Percentiles rank a stretch among this genome's conserved stretches.
Conservation (phyloP, 2,888 invertebrate species). For the Hypsopygia costalis region DNA sequence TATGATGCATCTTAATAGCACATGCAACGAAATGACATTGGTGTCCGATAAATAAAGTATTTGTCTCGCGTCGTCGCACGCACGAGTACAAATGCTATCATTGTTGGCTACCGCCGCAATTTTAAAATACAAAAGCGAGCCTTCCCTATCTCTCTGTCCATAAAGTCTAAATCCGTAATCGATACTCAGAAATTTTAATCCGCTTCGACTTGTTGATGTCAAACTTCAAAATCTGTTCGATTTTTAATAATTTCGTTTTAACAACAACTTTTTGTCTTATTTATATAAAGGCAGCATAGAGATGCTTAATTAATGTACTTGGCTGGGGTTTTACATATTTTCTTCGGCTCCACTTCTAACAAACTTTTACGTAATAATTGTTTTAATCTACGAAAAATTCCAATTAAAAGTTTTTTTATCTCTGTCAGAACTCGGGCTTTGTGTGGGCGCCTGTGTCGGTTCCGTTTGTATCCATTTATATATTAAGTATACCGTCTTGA, state of each 20-base stretch:
- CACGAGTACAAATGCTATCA: conserved; percentile 45
- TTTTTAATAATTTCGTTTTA: neutral
- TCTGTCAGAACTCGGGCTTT: conserved; percentile 52
- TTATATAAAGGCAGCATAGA: conserved; percentile 16
- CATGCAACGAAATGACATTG: no score
- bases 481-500: no score
- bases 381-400: conserved; percentile 67
- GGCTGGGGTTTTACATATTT: conserved; percentile 28
- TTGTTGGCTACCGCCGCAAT: conserved; percentile 47
- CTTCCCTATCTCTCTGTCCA: conserved; percentile 33
- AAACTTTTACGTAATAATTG: conserved; percentile 56
- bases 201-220: conserved; percentile 12
- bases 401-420: conserved; percentile 71
- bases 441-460: conserved; percentile 34
- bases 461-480: conserved; percentile 33
- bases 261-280: neutral
- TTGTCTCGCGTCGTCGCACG: conserved; percentile 19
- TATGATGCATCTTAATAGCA: no score
- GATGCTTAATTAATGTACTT: conserved; percentile 17
- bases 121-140: conserved; percentile 51
- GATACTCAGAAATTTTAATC: conserved; percentile 42
- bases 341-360: conserved; percentile 41
- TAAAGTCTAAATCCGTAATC: conserved; percentile 41
- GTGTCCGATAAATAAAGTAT: no score
- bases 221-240: neutral